Evolutionary conservation across 2,797 vertebrate species (phyloP).

Genomic region (Intellagama lesueurii): DNA sequence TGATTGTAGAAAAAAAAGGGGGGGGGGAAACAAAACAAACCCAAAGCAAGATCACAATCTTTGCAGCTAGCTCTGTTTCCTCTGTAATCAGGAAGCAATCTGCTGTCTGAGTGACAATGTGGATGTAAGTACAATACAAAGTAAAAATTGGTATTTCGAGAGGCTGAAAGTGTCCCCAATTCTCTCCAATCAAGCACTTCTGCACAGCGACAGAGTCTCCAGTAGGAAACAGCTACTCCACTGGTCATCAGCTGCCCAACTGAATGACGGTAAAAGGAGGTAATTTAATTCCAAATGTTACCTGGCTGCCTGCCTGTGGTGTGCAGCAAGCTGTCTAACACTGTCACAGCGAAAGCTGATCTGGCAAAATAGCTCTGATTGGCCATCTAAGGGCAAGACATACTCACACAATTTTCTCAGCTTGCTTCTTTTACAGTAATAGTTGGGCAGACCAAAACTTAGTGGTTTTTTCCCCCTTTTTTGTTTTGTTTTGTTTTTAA

Average conservation of each 20-base stretch:
- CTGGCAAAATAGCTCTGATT: slow-evolving; percentile 22
- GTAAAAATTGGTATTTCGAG: slow-evolving; percentile 18
- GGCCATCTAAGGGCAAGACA: background rate
- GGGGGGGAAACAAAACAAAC: background rate
- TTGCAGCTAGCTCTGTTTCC: slow-evolving; percentile 10
- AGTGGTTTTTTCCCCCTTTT: background rate
- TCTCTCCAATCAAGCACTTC: slow-evolving; percentile 53
- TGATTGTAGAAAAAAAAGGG: background rate
- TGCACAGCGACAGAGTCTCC: slow-evolving; percentile 26
- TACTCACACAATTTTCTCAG: background rate
- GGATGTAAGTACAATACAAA: background rate
- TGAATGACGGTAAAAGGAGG: background rate
- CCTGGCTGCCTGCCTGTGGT: background rate
- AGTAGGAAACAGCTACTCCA: slow-evolving; percentile 28
- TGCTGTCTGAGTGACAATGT: background rate
- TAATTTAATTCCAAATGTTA: slow-evolving; percentile 56
- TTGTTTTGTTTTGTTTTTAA: background rate
- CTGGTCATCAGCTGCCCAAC: background rate
- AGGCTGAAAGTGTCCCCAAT: slow-evolving; percentile 24
- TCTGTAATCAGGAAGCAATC: background rate
- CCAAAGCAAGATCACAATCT: background rate
- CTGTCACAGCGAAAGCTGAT: slow-evolving; percentile 20
- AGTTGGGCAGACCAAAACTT: slow-evolving; percentile 41
- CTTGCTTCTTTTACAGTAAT: slow-evolving; percentile 20
- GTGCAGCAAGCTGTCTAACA: slow-evolving; percentile 15